A percentile compares a stretch with the other conserved stretches of the same genome.
These are phyloP conservation scores for Eidolon helvum DNA, from an alignment of 2,113 vertebrate species.

Conservation along the genomic window DNA sequence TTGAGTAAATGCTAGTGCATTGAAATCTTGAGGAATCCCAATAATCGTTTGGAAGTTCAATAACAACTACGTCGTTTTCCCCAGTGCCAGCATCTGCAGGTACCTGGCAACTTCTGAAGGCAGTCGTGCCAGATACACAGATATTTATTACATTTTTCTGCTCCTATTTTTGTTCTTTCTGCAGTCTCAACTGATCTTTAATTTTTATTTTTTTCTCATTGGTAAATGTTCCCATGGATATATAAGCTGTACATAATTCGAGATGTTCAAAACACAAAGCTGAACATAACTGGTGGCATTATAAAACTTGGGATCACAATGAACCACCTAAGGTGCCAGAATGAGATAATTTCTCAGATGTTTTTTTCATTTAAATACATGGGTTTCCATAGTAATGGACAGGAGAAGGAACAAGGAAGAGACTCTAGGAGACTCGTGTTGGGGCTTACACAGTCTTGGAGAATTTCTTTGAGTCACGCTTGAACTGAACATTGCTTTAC, in stretches of 20 bases:
- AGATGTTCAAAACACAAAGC: not conserved
- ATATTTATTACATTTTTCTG: not conserved
- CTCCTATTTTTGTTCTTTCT: not conserved
- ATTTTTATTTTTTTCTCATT: not conserved
- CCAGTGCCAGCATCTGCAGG: not conserved
- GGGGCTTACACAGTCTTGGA: not conserved
- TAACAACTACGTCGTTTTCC: rapidly evolving
- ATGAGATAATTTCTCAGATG: not conserved
- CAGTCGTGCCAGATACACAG: not conserved
- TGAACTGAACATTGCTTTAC: not conserved
- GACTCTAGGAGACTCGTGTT: not conserved
- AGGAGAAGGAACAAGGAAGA: not conserved
- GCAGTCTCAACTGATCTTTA: not conserved
- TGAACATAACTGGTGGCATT: not conserved
- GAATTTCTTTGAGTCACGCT: not conserved
- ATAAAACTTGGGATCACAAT: not conserved
- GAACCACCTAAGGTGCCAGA: not conserved
- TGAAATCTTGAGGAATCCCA: not conserved
- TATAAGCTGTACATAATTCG: not conserved
- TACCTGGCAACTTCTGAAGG: not conserved
- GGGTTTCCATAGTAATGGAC: not conserved
- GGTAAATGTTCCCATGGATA: not conserved
- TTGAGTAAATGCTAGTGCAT: not conserved
- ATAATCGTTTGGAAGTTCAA: not conserved
- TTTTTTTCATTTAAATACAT: not conserved